Evolutionary conservation across 23 tunicate species (phyloP), one percentile per base, ranked within the genome.

Genomic region (Trididemnum clinides): DNA sequence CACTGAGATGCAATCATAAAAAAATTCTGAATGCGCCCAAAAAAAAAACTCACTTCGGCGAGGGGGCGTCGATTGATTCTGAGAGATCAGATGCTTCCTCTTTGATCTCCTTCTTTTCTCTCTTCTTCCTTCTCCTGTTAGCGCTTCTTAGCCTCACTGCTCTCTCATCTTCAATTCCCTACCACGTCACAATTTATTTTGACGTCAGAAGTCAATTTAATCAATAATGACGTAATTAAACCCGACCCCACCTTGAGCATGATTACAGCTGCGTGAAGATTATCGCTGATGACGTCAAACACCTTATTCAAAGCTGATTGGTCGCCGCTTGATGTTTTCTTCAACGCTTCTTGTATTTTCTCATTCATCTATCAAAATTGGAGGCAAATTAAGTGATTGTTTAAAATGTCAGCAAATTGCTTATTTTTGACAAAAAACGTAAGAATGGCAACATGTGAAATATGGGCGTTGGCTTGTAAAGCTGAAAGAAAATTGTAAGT

Each of bases 131-230:
- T 37, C 75, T 93, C 26, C 51, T 64, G 34, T 50, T 50, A 28
- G 92, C 89, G 85, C 98, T 93, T 34, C 81, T 84, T 82, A 85
- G 23, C 57, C 92, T 85, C 37, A 91, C 82, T 34, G 81, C 64
- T 71, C 80, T 70, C 77, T 93, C 98, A 74, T 88, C 92, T 73
- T 88, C 98, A 34, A 88, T 87, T 21, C 98, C 98, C 98, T 93
- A 70, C 22, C 37, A 59, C 21, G 15, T 44, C 54, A 44, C 54
- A 10, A 44, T 44, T 44, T 44, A 15, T 44, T 44, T 7, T 15
- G 54, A 44, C 15, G 15, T 44, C 15, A 7, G 54, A 10, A 44
- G n/a, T n/a, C n/a, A n/a, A n/a, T n/a, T n/a, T n/a, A n/a, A 10
- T 44, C 15, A 44, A 44, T 15, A 44, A 44, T 44, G 54, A 44